Percentiles rank a stretch among this genome's conserved stretches.
These are phyloP conservation scores for Ptyas mucosa DNA, from an alignment of 2,113 vertebrate species.

Conservation along the genomic window DNA sequence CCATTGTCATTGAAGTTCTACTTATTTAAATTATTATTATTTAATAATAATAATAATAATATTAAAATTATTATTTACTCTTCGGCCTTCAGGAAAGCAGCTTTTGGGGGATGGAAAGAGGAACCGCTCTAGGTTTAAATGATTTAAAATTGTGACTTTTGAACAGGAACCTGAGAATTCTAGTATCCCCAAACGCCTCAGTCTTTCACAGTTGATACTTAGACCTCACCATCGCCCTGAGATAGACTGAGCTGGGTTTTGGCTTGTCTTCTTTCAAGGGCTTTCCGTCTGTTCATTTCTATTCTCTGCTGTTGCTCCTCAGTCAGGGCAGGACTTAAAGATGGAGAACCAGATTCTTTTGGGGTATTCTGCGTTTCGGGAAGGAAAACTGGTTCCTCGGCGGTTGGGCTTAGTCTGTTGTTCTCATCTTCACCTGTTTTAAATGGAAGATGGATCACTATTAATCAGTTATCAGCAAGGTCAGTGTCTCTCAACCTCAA, in stretches of 20 bases:
- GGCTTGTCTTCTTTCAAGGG: constrained; percentile 81
- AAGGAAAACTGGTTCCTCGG: constrained; percentile 50
- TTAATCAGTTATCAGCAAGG: not conserved
- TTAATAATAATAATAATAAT: too few relatives aligned
- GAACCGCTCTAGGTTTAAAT: not conserved
- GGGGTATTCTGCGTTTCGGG: constrained; percentile 10
- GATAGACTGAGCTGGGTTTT: constrained; percentile 71
- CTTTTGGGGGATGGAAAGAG: not conserved
- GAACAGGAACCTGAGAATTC: not conserved
- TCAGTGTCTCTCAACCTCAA: not conserved
- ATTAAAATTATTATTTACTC: too few relatives aligned
- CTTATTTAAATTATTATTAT: too few relatives aligned
- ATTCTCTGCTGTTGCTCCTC: constrained; percentile 84
- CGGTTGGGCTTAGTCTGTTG: not conserved
- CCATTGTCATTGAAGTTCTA: not conserved
- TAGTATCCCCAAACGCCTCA: not conserved
- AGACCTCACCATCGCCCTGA: constrained; percentile 51
- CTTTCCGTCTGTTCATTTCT: constrained; percentile 79
- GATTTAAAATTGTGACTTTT: not conserved
- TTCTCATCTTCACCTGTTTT: constrained; percentile 48
- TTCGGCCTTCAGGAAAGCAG: not conserved
- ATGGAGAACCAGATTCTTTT: constrained; percentile 7
- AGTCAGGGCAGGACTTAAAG: constrained; percentile 66
- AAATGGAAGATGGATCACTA: not conserved
- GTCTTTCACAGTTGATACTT: not conserved